Conservation (phyloP, 2,797 vertebrate species). For the Pseudocheirus occidentalis region DNA sequence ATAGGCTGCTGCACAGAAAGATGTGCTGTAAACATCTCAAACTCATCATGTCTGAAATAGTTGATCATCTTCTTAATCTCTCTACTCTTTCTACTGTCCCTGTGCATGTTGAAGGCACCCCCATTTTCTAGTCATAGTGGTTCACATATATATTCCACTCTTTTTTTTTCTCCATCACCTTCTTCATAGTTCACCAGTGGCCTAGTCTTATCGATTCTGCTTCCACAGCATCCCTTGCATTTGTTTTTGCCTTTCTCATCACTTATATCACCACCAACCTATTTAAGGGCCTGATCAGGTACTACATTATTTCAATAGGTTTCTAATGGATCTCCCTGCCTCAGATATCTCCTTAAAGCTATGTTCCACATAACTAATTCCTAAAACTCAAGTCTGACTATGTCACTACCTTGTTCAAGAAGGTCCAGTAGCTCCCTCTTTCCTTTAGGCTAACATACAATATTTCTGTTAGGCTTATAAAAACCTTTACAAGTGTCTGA, state of each 20-base stretch:
- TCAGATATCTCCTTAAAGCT: background rate
- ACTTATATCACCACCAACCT: background rate
- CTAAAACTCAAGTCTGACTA: background rate
- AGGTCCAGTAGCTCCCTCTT: background rate
- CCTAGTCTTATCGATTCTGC: background rate
- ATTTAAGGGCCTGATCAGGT: background rate
- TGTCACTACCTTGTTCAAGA: background rate
- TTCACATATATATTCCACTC: background rate
- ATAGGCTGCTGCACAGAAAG: background rate
- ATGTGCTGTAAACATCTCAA: background rate
- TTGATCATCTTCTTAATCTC: background rate
- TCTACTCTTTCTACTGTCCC: background rate
- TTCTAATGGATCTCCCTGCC: background rate
- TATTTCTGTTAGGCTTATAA: background rate
- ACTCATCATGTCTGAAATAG: background rate
- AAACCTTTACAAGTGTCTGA: background rate
- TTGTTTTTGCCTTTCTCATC: background rate
- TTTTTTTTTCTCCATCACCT: background rate
- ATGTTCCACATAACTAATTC: background rate
- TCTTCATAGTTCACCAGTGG: background rate
- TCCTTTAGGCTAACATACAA: background rate
- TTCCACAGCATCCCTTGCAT: background rate
- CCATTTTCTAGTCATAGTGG: background rate
- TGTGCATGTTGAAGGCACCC: background rate
- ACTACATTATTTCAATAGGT: background rate